Base-by-base conservation (phyloP, 1,140 invertebrate genomes). In the Drosophila pachea region DNA sequence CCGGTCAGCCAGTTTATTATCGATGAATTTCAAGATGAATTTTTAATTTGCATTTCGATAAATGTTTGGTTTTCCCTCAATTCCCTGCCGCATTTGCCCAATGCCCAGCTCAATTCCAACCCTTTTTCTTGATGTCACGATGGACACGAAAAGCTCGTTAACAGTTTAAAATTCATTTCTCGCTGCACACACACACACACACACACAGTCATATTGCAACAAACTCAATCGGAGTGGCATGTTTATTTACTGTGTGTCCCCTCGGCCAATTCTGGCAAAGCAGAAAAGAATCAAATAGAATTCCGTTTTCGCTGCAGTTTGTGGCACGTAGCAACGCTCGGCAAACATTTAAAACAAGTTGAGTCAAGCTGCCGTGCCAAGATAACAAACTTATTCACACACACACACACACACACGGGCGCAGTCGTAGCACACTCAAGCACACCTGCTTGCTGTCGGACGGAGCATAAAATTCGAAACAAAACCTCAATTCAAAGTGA, bases 401-500 rank as follows among this genome's bases (percentile, higher is more conserved):
- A 59, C 55, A 53, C 47, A 73, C 56, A 69, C 5, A 62, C 47
- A 52, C 12, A 54, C 29, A 61, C 38, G 7, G 52, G 8, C 42
- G 35, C 11, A 49, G 16, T 7, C 58, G 7, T 4, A 47, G 22
- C 22, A 42, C 14, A 38, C 32, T 43, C 29, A 42, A 9, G 35
- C 16, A 71, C 50, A 48, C 8, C 45, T 53, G 8, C 50, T 16
- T 38, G 47, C 45, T 58, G 53, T 61, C 58, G 60, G 50, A 36
- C 59, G 33, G 50, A 75, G 58, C 78, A 75, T 86, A 86, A 79
- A 84, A 84, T 79, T 68, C 58, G 68, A 86, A 81, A 81, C 81
- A 86, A 86, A 86, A 81, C 82, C 81, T 76, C 81, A 86, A 83
- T 86, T 77, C 81, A 81, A 86, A 86, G 74, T 86, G 81, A 86